A percentile compares a stretch with the other conserved stretches of the same genome.
Conservation (phyloP, 2,888 invertebrate genomes). For the Pachydiplax longipennis region DNA sequence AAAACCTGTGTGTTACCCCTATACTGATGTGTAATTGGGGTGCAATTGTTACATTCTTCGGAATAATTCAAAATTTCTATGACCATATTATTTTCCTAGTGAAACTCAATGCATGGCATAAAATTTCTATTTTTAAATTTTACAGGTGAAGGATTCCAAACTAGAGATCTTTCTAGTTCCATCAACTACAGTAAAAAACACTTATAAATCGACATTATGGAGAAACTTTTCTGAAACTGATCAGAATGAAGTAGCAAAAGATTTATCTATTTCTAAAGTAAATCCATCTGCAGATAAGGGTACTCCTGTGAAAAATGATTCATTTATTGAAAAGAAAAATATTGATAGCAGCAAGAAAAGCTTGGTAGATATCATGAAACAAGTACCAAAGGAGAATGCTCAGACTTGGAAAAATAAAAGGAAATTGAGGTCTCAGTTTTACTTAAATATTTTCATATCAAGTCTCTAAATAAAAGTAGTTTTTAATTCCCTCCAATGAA, state of each 20-base stretch:
- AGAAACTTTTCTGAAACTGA: background rate
- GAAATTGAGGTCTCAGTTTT: background rate
- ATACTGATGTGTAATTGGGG: too few relatives aligned
- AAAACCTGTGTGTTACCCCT: too few relatives aligned
- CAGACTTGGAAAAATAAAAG: background rate
- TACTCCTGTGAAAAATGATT: background rate
- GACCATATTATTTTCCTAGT: too few relatives aligned
- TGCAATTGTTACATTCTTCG: too few relatives aligned
- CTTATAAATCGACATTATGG: background rate
- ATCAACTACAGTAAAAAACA: background rate
- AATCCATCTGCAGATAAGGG: background rate
- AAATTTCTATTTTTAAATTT: background rate
- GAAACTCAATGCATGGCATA: too few relatives aligned
- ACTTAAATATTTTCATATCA: background rate
- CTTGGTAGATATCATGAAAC: background rate
- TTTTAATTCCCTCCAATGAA: background rate
- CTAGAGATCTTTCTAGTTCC: constrained; percentile 12
- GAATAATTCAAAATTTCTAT: too few relatives aligned
- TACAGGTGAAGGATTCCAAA: constrained; percentile 29
- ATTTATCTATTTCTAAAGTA: background rate
- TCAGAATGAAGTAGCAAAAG: background rate
- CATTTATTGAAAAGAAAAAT: background rate
- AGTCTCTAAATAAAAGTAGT: background rate
- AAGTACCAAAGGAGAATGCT: background rate
- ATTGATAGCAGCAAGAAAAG: background rate